Percentiles rank a stretch among this genome's conserved stretches.
These are phyloP conservation scores for Eudemis profundana DNA, from an alignment of 2,888 invertebrate genomes.

Conservation along the genomic window DNA sequence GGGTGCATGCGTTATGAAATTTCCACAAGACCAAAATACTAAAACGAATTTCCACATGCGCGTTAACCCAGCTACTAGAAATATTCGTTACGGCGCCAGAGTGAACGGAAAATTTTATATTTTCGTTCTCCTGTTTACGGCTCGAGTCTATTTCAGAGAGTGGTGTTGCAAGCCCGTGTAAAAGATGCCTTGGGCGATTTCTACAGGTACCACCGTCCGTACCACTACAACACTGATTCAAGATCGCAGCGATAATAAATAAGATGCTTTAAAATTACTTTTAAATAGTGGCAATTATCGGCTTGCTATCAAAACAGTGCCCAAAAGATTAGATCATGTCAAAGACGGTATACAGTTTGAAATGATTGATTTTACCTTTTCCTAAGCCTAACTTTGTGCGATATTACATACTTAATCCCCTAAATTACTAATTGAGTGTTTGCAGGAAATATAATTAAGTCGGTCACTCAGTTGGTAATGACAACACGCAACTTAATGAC, in stretches of 20 bases:
- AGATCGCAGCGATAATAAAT: neutral
- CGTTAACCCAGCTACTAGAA: slow-evolving; percentile 64
- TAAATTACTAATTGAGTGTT: slow-evolving; percentile 43
- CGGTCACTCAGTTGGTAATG: slow-evolving; percentile 55
- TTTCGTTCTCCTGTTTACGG: slow-evolving; percentile 59
- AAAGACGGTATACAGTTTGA: too few species aligned
- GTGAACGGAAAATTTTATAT: slow-evolving; percentile 54
- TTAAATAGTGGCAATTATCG: too few species aligned
- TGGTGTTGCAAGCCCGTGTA: slow-evolving; percentile 52
- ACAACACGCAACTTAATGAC: slow-evolving; percentile 53
- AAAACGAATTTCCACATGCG: slow-evolving; percentile 67
- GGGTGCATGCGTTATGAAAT: slow-evolving; percentile 61
- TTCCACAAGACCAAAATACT: slow-evolving; percentile 61
- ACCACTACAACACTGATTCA: neutral
- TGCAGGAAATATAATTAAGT: slow-evolving; percentile 51
- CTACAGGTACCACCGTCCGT: neutral
- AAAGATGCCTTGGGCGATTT: slow-evolving; percentile 12
- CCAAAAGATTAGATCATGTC: too few species aligned
- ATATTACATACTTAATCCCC: slow-evolving; percentile 9
- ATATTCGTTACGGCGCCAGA: slow-evolving; percentile 57
- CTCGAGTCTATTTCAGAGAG: slow-evolving; percentile 56
- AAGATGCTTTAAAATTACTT: too few species aligned
- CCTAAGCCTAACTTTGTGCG: neutral
- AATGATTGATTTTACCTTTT: neutral
- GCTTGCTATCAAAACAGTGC: too few species aligned